Evolutionary conservation across 1,140 invertebrate genomes (phyloP).

Genomic region (Agrilus planipennis): DNA sequence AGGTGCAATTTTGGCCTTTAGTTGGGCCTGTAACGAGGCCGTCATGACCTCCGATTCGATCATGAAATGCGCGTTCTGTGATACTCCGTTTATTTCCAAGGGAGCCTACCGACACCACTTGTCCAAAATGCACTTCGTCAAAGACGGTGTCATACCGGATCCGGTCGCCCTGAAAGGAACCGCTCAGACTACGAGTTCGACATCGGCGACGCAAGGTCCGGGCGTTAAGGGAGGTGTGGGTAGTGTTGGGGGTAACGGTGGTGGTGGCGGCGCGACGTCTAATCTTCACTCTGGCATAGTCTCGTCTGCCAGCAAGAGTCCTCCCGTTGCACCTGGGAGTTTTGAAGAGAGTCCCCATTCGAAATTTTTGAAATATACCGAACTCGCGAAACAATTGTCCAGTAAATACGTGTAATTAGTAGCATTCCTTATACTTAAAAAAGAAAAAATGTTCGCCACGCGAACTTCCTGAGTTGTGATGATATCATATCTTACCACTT

Average conservation of each 20-base stretch:
- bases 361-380: slow-evolving; percentile 94
- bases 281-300: slow-evolving; percentile 29
- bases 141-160: slow-evolving; percentile 74
- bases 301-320: slow-evolving; percentile 37
- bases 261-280: slow-evolving; percentile 9
- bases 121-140: slow-evolving; percentile 94
- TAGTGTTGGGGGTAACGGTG: slow-evolving; percentile 14
- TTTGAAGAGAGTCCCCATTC: slow-evolving; percentile 89
- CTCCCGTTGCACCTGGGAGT: slow-evolving; percentile 41
- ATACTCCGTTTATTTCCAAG: slow-evolving; percentile 92
- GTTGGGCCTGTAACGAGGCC: slow-evolving; percentile 87
- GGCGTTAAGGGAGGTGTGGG: slow-evolving; percentile 19
- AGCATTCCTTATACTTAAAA: slow-evolving; percentile 10
- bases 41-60: slow-evolving; percentile 74
- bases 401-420: slow-evolving; percentile 79
- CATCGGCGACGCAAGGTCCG: slow-evolving; percentile 23
- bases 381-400: slow-evolving; percentile 90
- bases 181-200: slow-evolving; percentile 41
- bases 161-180: slow-evolving; percentile 48
- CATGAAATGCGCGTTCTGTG: slow-evolving; percentile 94
- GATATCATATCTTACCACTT: slow-evolving; percentile 35
- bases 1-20: slow-evolving; percentile 78
- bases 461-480: slow-evolving; percentile 31
- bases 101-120: slow-evolving; percentile 93
- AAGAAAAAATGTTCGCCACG: slow-evolving; percentile 20